Conservation (phyloP, 2,113 vertebrate genomes). For the Ceyx cyanopectus region DNA sequence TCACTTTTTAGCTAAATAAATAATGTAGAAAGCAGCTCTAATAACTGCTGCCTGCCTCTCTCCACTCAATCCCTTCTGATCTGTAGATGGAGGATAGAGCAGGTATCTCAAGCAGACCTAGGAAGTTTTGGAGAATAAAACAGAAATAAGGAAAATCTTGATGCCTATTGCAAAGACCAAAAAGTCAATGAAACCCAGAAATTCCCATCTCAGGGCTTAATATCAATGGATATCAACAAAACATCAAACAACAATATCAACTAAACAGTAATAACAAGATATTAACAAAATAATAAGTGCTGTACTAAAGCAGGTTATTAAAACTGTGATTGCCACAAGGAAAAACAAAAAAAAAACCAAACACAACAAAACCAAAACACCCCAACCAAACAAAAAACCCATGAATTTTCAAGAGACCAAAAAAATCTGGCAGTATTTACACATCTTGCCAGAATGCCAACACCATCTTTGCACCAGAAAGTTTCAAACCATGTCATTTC, state of each 20-base stretch:
- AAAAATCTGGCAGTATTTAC: neutral
- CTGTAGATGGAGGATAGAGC: neutral
- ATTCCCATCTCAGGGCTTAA: neutral
- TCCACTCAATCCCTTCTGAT: neutral
- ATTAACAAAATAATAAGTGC: neutral
- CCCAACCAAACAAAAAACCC: too few relatives aligned
- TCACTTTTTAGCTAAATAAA: slow-evolving; percentile 55
- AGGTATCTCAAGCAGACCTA: neutral
- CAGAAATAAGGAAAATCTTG: neutral
- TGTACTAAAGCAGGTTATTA: neutral
- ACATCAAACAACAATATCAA: neutral
- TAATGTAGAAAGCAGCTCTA: slow-evolving; percentile 33
- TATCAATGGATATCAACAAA: neutral
- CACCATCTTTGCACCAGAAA: neutral
- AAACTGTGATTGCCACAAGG: neutral
- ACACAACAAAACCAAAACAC: neutral
- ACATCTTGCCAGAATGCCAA: neutral
- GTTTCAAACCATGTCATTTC: neutral
- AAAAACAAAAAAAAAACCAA: neutral
- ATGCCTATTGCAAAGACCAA: neutral
- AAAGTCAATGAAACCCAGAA: neutral
- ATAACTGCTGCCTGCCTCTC: neutral
- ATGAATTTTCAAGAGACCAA: neutral
- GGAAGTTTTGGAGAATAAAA: neutral
- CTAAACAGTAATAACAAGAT: neutral